Evolutionary conservation across 2,888 invertebrate species (phyloP), one percentile per base, ranked within the genome.

Genomic region (Clunio marinus): DNA sequence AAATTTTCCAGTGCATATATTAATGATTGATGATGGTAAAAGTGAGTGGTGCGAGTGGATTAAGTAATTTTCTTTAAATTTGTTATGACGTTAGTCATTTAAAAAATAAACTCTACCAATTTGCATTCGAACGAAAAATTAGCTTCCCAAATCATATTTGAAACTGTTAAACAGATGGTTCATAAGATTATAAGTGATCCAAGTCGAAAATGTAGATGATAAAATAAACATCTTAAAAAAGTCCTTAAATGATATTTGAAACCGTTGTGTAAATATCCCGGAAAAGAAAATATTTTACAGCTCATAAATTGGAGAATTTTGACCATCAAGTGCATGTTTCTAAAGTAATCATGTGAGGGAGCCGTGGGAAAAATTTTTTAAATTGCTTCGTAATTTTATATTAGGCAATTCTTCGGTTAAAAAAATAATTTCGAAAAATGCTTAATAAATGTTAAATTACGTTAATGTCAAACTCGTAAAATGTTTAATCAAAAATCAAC

Each of bases 1-100:
- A 17, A 57, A 57, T 57, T 57, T 57, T 27, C 25, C 57, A 27
- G 22, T 57, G 25, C 27, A 24, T 27, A 27, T 25, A 57, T 57
- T 57, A 27, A 57, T 57, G 57, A 57, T 57, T 57, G 57, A 57
- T 57, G 57, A 57, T n/a, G n/a, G n/a, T n/a, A n/a, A n/a, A n/a
- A n/a, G n/a, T n/a, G n/a, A n/a, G 27, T 20, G 51, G 8, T 57
- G 57, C 22, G n/a, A n/a, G 45, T 51, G 51, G 51, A 3, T 51
- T 4, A 22, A 51, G 51, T 22, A 51, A 41, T n/a, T n/a, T 41
- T 2, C 10, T 41, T 2, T 10, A 5, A 41, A 41, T 41, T 41
- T n/a, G 41, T 15, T 10, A 15, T 41, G 41, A 41, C 41, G 41
- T 13, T n/a, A 41, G 35, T 8, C 13, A 13, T 32, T 32, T 32